Evolutionary conservation across 2,113 vertebrate genomes (phyloP).

Genomic region (Pelodiscus sinensis): DNA sequence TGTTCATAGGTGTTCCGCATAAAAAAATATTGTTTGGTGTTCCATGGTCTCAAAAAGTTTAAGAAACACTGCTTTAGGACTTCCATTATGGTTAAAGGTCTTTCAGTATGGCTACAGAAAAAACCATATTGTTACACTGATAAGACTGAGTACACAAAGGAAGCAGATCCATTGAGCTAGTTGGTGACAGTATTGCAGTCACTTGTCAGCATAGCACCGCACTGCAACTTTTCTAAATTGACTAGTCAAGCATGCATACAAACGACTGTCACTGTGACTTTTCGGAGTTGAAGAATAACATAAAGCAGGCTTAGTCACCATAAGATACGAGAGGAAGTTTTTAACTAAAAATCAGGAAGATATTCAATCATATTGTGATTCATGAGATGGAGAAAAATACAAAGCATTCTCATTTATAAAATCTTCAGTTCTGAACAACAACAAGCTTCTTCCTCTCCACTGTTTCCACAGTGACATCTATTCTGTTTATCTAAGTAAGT

Average conservation of each 20-base stretch:
- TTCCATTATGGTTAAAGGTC: no score
- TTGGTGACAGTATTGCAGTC: neutral
- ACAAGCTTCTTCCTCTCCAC: neutral
- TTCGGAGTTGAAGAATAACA: neutral
- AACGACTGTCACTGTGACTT: neutral
- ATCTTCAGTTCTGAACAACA: neutral
- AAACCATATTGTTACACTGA: neutral
- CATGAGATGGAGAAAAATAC: neutral
- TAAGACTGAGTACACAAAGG: neutral
- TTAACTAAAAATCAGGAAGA: constrained; percentile 15
- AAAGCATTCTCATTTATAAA: neutral
- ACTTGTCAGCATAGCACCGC: neutral
- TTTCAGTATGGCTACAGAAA: no score
- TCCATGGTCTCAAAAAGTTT: no score
- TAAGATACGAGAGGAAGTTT: neutral
- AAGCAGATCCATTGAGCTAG: neutral
- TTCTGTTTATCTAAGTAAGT: constrained; percentile 2
- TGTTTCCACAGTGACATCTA: neutral
- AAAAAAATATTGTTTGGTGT: no score
- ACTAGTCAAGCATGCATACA: constrained; percentile 28
- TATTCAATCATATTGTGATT: neutral
- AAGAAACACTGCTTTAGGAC: no score
- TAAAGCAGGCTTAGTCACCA: neutral
- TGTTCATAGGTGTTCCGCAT: no score
- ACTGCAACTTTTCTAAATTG: constrained; percentile 3